These are phyloP conservation scores for Myrmophylax atrothorax DNA, from an alignment of 2,113 vertebrate genomes.

Conservation along the genomic window DNA sequence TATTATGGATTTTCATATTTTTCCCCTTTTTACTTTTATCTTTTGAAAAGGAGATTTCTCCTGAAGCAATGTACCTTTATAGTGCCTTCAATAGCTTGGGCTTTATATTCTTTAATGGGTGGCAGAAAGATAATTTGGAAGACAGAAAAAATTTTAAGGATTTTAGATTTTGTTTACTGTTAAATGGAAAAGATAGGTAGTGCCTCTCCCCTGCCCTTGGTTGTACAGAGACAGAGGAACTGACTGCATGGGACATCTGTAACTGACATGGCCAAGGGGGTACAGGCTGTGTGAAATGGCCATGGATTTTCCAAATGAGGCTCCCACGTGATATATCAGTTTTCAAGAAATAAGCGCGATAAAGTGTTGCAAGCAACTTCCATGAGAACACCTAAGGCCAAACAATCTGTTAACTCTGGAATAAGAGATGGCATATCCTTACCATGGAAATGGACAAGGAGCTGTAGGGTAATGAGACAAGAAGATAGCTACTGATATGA, in stretches of 20 bases:
- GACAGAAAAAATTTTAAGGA: background rate
- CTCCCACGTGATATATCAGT: background rate
- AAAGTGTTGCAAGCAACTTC: background rate
- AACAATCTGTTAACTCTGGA: background rate
- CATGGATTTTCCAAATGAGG: background rate
- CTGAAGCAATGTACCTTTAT: background rate
- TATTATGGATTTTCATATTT: background rate
- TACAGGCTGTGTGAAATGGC: rapidly evolving
- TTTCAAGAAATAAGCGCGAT: background rate
- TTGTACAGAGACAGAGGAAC: background rate
- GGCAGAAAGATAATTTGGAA: background rate
- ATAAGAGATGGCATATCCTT: background rate
- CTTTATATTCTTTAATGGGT: background rate
- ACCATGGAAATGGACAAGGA: background rate
- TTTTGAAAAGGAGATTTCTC: background rate
- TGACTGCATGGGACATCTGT: background rate
- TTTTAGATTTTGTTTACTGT: background rate
- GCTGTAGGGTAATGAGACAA: background rate
- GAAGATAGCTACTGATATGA: background rate
- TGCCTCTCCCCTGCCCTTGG: background rate
- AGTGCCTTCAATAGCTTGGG: background rate
- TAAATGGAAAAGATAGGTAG: background rate
- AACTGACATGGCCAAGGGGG: background rate
- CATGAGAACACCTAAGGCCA: background rate
- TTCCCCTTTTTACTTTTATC: background rate